Base-by-base conservation (phyloP, 2,888 invertebrate genomes). In the Cosmia trapezina region DNA sequence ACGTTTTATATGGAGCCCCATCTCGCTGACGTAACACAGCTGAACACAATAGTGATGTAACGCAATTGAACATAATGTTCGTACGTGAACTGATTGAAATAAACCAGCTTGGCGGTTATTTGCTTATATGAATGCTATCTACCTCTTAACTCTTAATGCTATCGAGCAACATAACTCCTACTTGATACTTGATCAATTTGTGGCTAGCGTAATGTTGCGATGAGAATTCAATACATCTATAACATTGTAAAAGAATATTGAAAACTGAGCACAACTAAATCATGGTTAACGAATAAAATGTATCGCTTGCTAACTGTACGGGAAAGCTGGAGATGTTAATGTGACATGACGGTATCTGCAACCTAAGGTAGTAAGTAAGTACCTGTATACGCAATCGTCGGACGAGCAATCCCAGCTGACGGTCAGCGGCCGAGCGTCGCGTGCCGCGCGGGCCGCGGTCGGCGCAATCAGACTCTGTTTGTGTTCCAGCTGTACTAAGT, bases 401-500 rank as follows among this genome's bases (percentile, higher is more conserved):
- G 4, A 17, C 8, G 19, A 64, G 77, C 60, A 56, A 61, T 67
- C 76, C 43, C 54, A 53, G 33, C 7, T 9, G 45, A 22, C 28
- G 61, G 59, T 70, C 68, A 59, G 17, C 11, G 64, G 37, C 11
- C 19, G 22, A 19, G 19, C 14, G 49, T 11, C 7, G 47, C n/a
- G 56, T 4, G n/a, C 33, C 12, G 37, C 4, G 8, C 47, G 19
- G 28, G 53, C 41, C 63, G 85, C 56, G 83, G 83, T 78, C 57
- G 43, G 17, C 41, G 66, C 83, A 83, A 84, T 83, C 85, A 83
- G 45, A n/a, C 56, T 17, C 9, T 54, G 71, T 73, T 76, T 83
- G 73, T 78, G 19, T 28, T 37, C 28, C 57, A 9, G 57, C 68
- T 28, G 2, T 4, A 47, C 41, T 19, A 4, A 37, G 28, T n/a